Conservation (phyloP, 2,888 invertebrate genomes). For the Tolmerus cingulatus region DNA sequence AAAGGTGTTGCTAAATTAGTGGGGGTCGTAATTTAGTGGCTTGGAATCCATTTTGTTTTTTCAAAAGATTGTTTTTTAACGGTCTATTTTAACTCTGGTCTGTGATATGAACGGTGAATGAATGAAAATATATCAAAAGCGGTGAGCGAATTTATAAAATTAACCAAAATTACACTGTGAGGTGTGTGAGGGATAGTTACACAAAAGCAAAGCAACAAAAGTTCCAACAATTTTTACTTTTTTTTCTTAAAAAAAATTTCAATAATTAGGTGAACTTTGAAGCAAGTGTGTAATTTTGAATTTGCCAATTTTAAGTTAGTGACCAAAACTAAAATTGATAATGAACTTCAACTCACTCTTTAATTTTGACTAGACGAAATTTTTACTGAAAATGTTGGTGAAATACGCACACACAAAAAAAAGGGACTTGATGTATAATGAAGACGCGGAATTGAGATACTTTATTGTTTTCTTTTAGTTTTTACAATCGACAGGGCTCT, state of each 20-base stretch:
- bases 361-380: not conserved
- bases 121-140: slow-evolving; percentile 26
- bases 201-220: slow-evolving; percentile 38
- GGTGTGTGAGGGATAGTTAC: not conserved
- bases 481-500: not conserved
- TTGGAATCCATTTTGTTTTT: slow-evolving; percentile 2
- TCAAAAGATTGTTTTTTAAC: not conserved
- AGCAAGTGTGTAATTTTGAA: not conserved
- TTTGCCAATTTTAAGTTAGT: not conserved
- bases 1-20: slow-evolving; percentile 46
- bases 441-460: not conserved
- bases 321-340: not conserved
- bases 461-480: not conserved
- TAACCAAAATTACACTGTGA: not conserved
- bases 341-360: not conserved
- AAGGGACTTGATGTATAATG: not conserved
- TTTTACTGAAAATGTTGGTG: not conserved
- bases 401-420: not conserved
- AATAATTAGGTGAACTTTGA: not conserved
- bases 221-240: not conserved
- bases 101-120: not conserved
- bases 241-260: not conserved
- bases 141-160: slow-evolving; percentile 3
- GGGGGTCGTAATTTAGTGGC: slow-evolving; percentile 28
- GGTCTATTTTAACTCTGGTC: not conserved